These are phyloP conservation scores for Paramisgurnus dabryanus DNA, from an alignment of 2,113 vertebrate genomes.

Conservation along the genomic window DNA sequence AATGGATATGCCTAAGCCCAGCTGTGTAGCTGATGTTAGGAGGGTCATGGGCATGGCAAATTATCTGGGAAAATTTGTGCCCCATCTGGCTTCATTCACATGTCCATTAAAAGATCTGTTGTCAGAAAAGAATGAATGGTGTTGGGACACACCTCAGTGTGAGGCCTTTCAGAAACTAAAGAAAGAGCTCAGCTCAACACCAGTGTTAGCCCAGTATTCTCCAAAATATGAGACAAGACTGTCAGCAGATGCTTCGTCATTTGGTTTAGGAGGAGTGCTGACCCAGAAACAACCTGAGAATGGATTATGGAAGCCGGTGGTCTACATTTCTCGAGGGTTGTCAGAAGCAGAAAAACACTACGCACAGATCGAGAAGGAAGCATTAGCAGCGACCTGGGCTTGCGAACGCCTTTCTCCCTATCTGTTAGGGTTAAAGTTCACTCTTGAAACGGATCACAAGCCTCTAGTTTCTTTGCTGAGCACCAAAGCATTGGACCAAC, in stretches of 20 bases:
- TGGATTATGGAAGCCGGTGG: conserved; percentile 15
- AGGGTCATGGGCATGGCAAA: no score
- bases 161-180: background rate
- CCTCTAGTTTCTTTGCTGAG: conserved; percentile 35
- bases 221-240: conserved; percentile 28
- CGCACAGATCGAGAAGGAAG: conserved; percentile 34
- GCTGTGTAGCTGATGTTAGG: no score
- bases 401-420: conserved; percentile 30
- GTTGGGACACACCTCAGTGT: background rate
- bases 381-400: conserved; percentile 36
- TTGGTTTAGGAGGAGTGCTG: conserved; percentile 29
- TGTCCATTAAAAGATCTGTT: background rate
- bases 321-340: conserved; percentile 28
- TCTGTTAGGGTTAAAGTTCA: conserved; percentile 34
- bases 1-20: background rate
- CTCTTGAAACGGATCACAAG: conserved; percentile 36
- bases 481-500: conserved; percentile 32
- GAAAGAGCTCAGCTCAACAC: background rate
- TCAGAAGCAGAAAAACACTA: conserved; percentile 29
- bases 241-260: conserved; percentile 37
- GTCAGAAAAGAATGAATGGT: conserved; percentile 15
- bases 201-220: background rate
- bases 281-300: conserved; percentile 25
- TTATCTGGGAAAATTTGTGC: background rate
- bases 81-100: conserved; percentile 16